Percentiles rank a stretch among this genome's conserved stretches.
Evolutionary conservation across 23 tunicate genomes (phyloP).

Genomic region (Corella eumyota): DNA sequence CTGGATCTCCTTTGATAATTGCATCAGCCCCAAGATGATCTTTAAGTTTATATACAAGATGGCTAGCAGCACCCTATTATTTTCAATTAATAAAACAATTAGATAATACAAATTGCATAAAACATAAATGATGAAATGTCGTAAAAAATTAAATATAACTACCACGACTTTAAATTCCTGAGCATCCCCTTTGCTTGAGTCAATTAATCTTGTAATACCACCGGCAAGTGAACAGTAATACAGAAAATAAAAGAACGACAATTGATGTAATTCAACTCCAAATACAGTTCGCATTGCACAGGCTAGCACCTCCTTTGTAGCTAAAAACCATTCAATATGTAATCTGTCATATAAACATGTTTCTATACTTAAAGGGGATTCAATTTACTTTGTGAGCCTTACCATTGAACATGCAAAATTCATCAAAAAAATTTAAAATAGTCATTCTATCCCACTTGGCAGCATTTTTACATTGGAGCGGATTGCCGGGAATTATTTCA

Average conservation of each 20-base stretch:
- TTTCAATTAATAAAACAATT: no score
- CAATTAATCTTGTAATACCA: conserved; percentile 31
- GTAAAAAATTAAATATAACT: no score
- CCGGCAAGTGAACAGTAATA: conserved; percentile 43
- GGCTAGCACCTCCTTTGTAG: conserved; percentile 22
- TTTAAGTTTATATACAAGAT: no score
- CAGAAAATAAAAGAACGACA: conserved; percentile 52
- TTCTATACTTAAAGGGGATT: neutral
- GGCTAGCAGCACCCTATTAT: no score
- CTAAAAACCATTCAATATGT: conserved; percentile 10
- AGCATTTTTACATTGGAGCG: conserved; percentile 10
- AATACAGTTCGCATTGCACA: conserved; percentile 25
- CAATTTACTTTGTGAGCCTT: neutral
- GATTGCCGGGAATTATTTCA: conserved; percentile 7
- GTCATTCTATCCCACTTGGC: conserved; percentile 57
- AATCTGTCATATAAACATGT: neutral
- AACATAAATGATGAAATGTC: no score
- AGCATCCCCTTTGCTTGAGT: conserved; percentile 40
- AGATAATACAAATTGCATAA: no score
- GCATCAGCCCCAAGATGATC: no score
- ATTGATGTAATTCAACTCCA: conserved; percentile 48
- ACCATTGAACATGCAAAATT: conserved; percentile 16
- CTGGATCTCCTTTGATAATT: no score
- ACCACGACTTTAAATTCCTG: conserved; percentile 67
- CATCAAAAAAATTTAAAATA: conserved; percentile 18